phyloP scores from a whole-genome alignment of 2,797 vertebrate genomes.

The Fratercula arctica region DNA sequence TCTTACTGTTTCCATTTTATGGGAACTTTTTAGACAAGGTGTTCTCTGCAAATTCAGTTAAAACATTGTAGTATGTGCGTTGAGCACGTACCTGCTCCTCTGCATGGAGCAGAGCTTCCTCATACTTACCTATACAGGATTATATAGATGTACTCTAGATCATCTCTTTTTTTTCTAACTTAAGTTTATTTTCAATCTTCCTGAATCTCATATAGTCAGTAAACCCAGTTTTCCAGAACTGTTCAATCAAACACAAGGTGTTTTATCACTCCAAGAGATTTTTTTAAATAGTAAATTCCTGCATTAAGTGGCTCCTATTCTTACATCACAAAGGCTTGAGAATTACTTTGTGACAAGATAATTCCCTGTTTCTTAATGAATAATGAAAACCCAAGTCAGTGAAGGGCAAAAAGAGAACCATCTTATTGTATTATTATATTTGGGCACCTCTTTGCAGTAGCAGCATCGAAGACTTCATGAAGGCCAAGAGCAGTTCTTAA shows the following conservation, averaged over 20 bases:
- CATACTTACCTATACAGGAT: neutral
- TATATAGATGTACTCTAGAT: neutral
- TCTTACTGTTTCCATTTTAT: neutral
- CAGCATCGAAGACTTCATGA: neutral
- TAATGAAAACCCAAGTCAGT: neutral
- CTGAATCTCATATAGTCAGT: neutral
- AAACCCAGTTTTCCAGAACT: neutral
- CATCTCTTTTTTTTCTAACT: neutral
- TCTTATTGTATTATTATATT: fast-evolving
- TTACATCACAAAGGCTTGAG: neutral
- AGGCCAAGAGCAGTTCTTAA: neutral
- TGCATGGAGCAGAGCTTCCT: neutral
- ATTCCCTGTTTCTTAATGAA: neutral
- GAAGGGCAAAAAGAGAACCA: neutral
- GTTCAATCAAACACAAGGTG: neutral
- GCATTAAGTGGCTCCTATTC: neutral
- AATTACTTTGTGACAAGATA: neutral
- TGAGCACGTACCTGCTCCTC: neutral
- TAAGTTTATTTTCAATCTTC: neutral
- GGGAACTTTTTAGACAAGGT: neutral
- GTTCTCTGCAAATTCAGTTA: neutral
- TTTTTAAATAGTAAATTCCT: neutral
- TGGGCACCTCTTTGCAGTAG: neutral
- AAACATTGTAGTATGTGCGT: fast-evolving
- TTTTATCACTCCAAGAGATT: fast-evolving